Evolutionary conservation across 2,113 vertebrate species (phyloP).

Genomic region (Orientallactaga bullata): DNA sequence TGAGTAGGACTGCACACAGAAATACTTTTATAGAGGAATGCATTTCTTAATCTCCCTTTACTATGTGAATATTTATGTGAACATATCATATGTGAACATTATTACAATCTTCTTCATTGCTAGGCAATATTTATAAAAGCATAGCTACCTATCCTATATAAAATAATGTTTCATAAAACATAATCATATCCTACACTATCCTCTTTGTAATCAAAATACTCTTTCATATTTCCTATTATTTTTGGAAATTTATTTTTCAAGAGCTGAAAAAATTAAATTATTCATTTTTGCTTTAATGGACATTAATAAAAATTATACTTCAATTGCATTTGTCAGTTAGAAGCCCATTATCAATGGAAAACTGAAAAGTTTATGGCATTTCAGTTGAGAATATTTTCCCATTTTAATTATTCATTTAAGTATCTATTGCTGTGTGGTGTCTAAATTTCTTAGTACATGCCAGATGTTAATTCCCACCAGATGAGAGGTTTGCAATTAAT

Average conservation of each 20-base stretch:
- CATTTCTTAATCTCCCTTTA: not conserved
- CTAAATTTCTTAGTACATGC: not conserved
- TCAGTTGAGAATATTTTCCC: not conserved
- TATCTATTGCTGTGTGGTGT: not conserved
- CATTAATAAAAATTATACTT: not conserved
- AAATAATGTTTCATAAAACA: not conserved
- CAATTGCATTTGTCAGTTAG: not conserved
- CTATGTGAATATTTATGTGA: not conserved
- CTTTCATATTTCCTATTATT: not conserved
- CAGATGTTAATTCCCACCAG: not conserved
- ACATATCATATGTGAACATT: not conserved
- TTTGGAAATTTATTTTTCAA: not conserved
- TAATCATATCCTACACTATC: not conserved
- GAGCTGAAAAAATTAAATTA: not conserved
- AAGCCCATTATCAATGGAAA: not conserved
- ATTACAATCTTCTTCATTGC: not conserved
- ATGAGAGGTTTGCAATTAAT: not conserved
- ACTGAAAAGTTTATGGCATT: not conserved
- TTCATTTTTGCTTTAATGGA: not conserved
- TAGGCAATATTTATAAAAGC: not conserved
- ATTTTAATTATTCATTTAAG: not conserved
- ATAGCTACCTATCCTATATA: not conserved
- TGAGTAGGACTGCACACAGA: not conserved
- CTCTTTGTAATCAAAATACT: not conserved
- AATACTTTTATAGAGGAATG: not conserved